Conservation (phyloP, 2,113 vertebrate species). For the Colossoma macropomum region DNA sequence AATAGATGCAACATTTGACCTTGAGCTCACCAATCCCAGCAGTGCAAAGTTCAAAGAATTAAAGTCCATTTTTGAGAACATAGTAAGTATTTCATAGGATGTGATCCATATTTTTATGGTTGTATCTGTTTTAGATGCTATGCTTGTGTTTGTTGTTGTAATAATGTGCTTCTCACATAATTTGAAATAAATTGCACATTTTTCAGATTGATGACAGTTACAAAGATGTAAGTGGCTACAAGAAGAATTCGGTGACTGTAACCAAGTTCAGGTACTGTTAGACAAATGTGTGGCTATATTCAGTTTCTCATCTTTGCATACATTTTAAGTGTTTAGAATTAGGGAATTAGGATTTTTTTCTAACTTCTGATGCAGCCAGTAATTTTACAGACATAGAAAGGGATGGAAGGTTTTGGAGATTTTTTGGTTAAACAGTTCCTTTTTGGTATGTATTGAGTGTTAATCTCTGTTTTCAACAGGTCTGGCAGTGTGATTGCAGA, state of each 20-base stretch:
- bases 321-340: background rate
- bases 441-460: background rate
- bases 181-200: background rate
- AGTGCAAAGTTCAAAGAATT: constrained; percentile 33
- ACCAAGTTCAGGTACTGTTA: constrained; percentile 32
- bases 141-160: background rate
- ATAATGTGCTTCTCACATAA: background rate
- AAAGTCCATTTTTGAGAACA: constrained; percentile 14
- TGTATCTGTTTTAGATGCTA: background rate
- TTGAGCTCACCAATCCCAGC: background rate
- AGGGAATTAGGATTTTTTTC: no score
- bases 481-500: constrained; percentile 53
- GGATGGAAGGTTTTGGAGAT: no score
- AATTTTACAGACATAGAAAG: no score
- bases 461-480: constrained; percentile 24
- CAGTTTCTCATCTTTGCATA: background rate
- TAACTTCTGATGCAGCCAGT: background rate
- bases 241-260: constrained; percentile 14
- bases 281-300: no score
- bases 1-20: constrained; percentile 30
- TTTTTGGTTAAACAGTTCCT: background rate
- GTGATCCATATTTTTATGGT: no score
- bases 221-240: background rate
- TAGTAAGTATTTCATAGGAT: constrained; percentile 40
- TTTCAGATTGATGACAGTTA: constrained; percentile 32